Conservation (phyloP, 2,113 vertebrate species). For the Acanthisitta chloris region DNA sequence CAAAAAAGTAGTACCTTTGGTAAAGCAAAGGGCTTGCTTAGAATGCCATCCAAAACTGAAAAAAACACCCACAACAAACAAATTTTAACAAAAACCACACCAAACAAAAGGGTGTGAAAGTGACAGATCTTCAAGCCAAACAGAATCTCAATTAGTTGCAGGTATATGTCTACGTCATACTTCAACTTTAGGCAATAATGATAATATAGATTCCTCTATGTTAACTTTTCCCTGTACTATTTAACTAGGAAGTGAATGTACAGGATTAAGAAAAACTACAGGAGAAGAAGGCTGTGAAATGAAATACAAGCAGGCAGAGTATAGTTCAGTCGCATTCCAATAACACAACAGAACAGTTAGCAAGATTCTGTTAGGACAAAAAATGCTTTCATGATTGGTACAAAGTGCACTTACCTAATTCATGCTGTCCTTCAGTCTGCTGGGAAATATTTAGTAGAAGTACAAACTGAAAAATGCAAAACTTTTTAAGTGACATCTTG, state of each 20-base stretch:
- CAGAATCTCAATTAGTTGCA: background rate
- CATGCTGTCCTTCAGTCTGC: background rate
- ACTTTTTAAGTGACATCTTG: background rate
- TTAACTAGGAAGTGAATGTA: background rate
- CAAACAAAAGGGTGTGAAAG: background rate
- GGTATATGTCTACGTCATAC: background rate
- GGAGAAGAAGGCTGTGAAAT: background rate
- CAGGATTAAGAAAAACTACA: background rate
- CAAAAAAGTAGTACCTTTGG: background rate
- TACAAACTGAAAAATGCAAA: background rate
- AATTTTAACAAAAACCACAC: too few species aligned
- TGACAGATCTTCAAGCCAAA: background rate
- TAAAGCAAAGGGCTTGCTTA: background rate
- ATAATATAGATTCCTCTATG: background rate
- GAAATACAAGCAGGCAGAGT: background rate
- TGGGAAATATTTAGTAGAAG: background rate
- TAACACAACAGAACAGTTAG: background rate
- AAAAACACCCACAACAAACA: too few species aligned
- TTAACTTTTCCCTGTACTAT: background rate
- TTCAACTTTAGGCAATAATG: background rate
- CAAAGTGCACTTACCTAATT: background rate
- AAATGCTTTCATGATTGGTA: background rate
- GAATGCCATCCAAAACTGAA: background rate
- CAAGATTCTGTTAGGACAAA: background rate
- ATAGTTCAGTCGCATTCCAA: background rate